Evolutionary conservation across 1,140 invertebrate genomes (phyloP), one percentile per base, ranked within the genome.

Genomic region (Globodera rostochiensis): DNA sequence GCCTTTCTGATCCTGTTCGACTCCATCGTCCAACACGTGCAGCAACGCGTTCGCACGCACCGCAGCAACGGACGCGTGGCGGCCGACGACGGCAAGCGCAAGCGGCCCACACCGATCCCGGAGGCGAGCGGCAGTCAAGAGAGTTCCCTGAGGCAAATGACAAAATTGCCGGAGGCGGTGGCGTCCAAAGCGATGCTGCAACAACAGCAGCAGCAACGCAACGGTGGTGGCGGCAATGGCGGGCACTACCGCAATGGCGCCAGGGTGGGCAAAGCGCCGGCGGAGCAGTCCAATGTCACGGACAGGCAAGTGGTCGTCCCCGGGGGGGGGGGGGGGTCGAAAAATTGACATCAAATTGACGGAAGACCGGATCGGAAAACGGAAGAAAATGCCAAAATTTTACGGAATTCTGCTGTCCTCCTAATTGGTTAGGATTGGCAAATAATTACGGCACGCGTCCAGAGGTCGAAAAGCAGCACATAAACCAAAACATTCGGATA

Each of bases 1-100:
- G 87, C 87, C 25, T 88, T 88, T 74, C 76, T 88, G 7, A 90
- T 90, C 66, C 71, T 87, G 57, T 81, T 84, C 60, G 83, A 84
- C 70, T 84, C 85, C 46, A 9, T 83, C 15, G 80, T 84, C 9
- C 50, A 79, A 47, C 73, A 46, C 9, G 53, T 80, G 19, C 80
- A 53, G 5, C 21, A 77, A 73, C 57, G 25, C 46, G 66, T 64
- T 36, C 36, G 36, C 70, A n/a, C 25, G 69, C 46, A 45, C 5
- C 36, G 9, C 5, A 9, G 25, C 69, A 45, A 15, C 69, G 46
- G 25, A n/a, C 2, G 69, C 69, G 69, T 21, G 13, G 46, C 46
- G 69, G 69, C 25, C 8, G 46, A 19, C 46, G 8, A 50, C 8
- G 47, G 66, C 60, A 78, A 36, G 57, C 57, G 57, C 57, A 36